phyloP scores from a whole-genome alignment of 2,888 invertebrate genomes.

The Conops quadrifasciatus region DNA sequence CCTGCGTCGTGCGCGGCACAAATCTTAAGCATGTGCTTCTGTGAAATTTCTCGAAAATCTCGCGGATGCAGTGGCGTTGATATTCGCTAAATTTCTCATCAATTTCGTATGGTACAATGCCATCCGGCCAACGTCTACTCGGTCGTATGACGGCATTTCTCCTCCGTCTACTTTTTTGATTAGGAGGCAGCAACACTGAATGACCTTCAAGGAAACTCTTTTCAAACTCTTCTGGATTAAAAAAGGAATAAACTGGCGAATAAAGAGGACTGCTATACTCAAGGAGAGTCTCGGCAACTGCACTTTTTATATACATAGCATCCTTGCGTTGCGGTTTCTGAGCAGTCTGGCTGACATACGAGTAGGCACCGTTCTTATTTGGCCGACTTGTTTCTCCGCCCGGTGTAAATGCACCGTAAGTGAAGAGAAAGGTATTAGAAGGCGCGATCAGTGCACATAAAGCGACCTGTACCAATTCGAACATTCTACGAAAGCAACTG shows the following conservation, averaged over 20 bases:
- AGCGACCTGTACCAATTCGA: too few species aligned
- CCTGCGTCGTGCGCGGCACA: slow-evolving; percentile 71
- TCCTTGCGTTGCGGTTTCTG: too few species aligned
- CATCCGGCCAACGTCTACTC: slow-evolving; percentile 72
- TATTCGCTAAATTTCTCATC: slow-evolving; percentile 71
- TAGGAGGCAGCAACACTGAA: slow-evolving; percentile 71
- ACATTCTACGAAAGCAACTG: too few species aligned
- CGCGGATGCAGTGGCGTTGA: slow-evolving; percentile 72
- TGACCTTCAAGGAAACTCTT: slow-evolving; percentile 82
- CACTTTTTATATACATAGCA: too few species aligned
- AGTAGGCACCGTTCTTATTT: too few species aligned
- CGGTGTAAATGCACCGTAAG: too few species aligned
- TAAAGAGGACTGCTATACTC: slow-evolving; percentile 42
- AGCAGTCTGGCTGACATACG: too few species aligned
- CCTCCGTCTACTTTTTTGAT: slow-evolving; percentile 52
- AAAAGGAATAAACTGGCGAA: slow-evolving; percentile 50
- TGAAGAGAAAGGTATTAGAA: too few species aligned
- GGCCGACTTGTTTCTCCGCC: too few species aligned
- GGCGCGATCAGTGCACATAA: too few species aligned
- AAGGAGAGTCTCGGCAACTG: too few species aligned
- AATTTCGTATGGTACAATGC: slow-evolving; percentile 76
- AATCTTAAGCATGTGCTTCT: slow-evolving; percentile 79
- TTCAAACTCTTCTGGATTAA: slow-evolving; percentile 83
- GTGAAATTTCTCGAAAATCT: slow-evolving; percentile 79
- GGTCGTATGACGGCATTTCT: slow-evolving; percentile 72